Percentiles rank a stretch among this genome's conserved stretches.
phyloP scores from a whole-genome alignment of 2,888 invertebrate species.

The Pristionchus japonicus region DNA sequence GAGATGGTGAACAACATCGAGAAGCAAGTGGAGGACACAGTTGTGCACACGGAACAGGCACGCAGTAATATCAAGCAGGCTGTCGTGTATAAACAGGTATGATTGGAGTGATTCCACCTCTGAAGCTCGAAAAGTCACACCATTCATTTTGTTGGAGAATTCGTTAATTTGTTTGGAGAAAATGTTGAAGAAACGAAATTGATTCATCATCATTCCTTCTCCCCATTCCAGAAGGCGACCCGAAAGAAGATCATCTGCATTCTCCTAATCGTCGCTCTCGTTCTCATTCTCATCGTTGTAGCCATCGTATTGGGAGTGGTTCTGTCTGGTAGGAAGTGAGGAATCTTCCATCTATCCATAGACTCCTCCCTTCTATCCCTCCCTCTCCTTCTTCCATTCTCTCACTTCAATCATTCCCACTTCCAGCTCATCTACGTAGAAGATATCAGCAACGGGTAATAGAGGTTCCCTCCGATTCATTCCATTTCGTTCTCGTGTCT shows the following conservation, averaged over 20 bases:
- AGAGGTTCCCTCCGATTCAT: background rate
- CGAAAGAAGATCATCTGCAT: conserved; percentile 49
- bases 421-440: conserved; percentile 8
- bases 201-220: background rate
- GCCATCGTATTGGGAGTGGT: conserved; percentile 66
- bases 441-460: background rate
- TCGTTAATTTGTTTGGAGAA: too few relatives aligned
- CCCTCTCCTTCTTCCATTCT: background rate
- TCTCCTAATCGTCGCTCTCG: conserved; percentile 53
- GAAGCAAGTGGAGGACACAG: conserved; percentile 64
- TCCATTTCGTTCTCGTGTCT: background rate
- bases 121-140: too few relatives aligned
- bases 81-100: conserved; percentile 68
- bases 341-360: background rate
- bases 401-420: background rate
- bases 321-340: conserved; percentile 56
- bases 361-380: background rate
- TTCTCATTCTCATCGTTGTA: conserved; percentile 63
- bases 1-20: conserved; percentile 69
- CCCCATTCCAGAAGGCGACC: conserved; percentile 36
- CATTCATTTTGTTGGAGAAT: too few relatives aligned
- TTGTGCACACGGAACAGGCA: conserved; percentile 58
- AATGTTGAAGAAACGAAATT: background rate
- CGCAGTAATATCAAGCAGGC: conserved; percentile 61
- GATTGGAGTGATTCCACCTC: too few relatives aligned